phyloP scores from a whole-genome alignment of 2,797 vertebrate species.

The Pempheris klunzingeri region DNA sequence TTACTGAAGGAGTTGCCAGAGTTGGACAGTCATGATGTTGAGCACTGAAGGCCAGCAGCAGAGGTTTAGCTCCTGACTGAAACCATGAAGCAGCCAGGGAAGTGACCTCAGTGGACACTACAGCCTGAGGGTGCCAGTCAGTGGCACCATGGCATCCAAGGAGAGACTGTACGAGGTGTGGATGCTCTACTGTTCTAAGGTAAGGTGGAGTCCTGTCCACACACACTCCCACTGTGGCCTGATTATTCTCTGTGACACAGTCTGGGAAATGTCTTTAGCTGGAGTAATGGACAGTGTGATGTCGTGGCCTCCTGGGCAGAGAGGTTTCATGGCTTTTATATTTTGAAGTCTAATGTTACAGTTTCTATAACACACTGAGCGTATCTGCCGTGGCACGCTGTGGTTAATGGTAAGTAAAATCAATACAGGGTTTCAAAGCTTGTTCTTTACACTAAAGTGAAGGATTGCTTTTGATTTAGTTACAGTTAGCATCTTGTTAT shows the following conservation, averaged over 20 bases:
- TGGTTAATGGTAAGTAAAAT: neutral
- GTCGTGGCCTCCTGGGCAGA: conserved; percentile 26
- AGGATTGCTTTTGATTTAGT: neutral
- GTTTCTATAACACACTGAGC: neutral
- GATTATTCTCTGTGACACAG: neutral
- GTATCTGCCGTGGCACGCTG: neutral
- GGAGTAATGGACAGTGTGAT: conserved; percentile 42
- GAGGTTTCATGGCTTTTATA: conserved; percentile 14
- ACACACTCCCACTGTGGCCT: neutral
- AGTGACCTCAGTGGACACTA: conserved; percentile 69
- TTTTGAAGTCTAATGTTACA: neutral
- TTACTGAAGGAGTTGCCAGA: conserved; percentile 23
- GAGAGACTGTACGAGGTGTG: conserved; percentile 98
- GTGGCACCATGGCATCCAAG: conserved; percentile 92
- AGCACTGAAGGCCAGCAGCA: conserved; percentile 14
- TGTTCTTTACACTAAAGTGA: neutral
- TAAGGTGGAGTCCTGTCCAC: conserved; percentile 63
- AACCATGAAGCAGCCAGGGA: conserved; percentile 75
- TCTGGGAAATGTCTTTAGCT: conserved; percentile 21
- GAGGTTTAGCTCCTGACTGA: conserved; percentile 56
- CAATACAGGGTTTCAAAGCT: neutral
- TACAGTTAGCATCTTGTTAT: neutral
- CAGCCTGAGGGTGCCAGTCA: conserved; percentile 55
- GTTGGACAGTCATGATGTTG: conserved; percentile 39
- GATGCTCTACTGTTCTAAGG: conserved; percentile 99